phyloP scores from a whole-genome alignment of 2,113 vertebrate species.

The Sisor rabdophorus region DNA sequence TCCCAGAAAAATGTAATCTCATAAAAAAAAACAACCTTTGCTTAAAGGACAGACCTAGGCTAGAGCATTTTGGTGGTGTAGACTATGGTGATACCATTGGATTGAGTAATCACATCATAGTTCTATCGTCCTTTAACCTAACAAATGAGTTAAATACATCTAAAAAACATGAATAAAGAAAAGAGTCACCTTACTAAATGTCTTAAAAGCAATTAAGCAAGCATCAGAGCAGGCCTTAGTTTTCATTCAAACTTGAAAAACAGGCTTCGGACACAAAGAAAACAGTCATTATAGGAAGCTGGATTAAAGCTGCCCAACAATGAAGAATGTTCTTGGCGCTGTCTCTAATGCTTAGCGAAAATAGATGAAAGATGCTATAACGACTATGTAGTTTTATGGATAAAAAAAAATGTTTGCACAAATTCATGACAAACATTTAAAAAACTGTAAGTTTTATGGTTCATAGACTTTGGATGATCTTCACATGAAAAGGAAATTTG shows the following conservation, averaged over 20 bases:
- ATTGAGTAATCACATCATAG: background rate
- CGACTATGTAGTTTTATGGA: slow-evolving; percentile 31
- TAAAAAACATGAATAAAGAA: background rate
- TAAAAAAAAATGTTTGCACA: slow-evolving; percentile 31
- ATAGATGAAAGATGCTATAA: slow-evolving; percentile 16
- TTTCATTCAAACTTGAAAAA: background rate
- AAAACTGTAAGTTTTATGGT: background rate
- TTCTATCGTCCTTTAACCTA: background rate
- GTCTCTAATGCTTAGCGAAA: background rate
- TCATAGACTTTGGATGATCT: background rate
- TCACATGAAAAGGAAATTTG: background rate
- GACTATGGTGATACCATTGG: background rate
- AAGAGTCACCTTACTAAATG: background rate
- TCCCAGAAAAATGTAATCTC: background rate
- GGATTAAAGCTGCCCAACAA: background rate
- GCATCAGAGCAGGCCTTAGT: background rate
- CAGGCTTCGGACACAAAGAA: background rate
- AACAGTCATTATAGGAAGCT: background rate
- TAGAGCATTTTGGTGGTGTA: background rate
- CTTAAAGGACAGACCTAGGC: background rate
- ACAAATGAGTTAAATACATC: background rate
- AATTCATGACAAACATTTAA: background rate
- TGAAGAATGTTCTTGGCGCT: background rate
- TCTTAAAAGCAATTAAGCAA: background rate
- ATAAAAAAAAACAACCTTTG: background rate